Base-by-base conservation (phyloP, 2,113 vertebrate genomes). In the Dasypus novemcinctus region DNA sequence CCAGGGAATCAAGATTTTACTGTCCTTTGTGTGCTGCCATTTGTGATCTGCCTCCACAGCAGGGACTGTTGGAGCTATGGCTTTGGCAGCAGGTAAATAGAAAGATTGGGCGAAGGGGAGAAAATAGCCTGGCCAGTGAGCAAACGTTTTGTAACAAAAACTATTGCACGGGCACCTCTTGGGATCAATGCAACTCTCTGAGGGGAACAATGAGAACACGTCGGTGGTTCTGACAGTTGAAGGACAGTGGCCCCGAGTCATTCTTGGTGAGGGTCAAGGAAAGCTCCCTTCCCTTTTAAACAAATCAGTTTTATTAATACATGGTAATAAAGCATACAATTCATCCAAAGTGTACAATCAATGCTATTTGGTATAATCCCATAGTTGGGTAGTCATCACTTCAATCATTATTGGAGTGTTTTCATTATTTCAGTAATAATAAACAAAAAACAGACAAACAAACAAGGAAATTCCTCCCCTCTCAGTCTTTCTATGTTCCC, bases 131-230 rank as follows among this genome's bases (percentile, higher is more conserved):
- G 29, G 57, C 17, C 46, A 27, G 11, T 29, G 75, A 75, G 7
- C 82, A 75, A 29, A 57, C 52, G 43, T 76, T 90, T 84, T 41
- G 75, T 21, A 46, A 43, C 36, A 71, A 36, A 82, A 72, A 27
- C 14, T 0, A 12, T 17, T 27, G 43, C 20, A 0, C 1, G 1
- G 66, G 25, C 41, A 14, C 33, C 20, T 4, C 43, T 9, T 21
- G 59, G n/a, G 41, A 46, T 6, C 18, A 54, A 63, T 46, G 20
- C 7, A 14, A 14, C 17, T 7, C 11, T 38, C 46, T n/a, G 72
- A 61, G 43, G 0, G 2, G 87, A 46, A 27, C 27, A 18, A 11
- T 2, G 0, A 1, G 25, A 38, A n/a, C 36, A 52, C 0, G 0
- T 2, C 2, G 46, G 15, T 7, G 0, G n/a, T 36, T n/a, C 49